These are phyloP conservation scores for Elephas maximus DNA, from an alignment of 2,113 vertebrate genomes.

Conservation along the genomic window DNA sequence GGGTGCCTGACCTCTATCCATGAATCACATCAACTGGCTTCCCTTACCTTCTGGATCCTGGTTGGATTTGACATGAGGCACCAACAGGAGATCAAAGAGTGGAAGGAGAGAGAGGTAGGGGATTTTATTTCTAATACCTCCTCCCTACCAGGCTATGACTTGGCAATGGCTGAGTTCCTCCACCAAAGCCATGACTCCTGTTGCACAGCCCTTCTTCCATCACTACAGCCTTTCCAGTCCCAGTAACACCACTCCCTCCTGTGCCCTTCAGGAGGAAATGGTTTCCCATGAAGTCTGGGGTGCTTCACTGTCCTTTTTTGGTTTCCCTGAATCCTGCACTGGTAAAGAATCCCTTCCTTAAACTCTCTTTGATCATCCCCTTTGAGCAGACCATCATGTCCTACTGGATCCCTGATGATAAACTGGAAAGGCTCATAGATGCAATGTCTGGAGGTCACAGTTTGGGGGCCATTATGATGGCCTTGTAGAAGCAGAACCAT, in stretches of 20 bases:
- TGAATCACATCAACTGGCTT: not conserved
- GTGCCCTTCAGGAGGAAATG: not conserved
- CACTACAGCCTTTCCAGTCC: not conserved
- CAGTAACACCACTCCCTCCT: not conserved
- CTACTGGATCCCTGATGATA: not conserved
- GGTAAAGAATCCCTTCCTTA: not conserved
- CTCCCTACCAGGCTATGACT: not conserved
- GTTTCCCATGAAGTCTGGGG: not conserved
- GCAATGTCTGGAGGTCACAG: not conserved
- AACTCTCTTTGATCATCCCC: not conserved
- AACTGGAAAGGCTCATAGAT: not conserved
- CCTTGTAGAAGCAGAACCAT: not conserved
- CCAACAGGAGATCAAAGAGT: not conserved
- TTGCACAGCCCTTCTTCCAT: not conserved
- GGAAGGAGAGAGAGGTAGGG: not conserved
- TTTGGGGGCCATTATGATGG: not conserved
- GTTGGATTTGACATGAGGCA: not conserved
- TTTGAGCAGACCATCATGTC: not conserved
- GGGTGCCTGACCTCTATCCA: not conserved
- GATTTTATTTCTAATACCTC: not conserved
- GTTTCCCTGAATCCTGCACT: not conserved
- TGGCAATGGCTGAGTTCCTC: not conserved
- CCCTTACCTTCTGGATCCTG: not conserved
- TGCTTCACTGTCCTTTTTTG: not conserved
- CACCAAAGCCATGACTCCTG: not conserved